Evolutionary conservation across 2,888 invertebrate genomes (phyloP).

Genomic region (Aquatica leii): DNA sequence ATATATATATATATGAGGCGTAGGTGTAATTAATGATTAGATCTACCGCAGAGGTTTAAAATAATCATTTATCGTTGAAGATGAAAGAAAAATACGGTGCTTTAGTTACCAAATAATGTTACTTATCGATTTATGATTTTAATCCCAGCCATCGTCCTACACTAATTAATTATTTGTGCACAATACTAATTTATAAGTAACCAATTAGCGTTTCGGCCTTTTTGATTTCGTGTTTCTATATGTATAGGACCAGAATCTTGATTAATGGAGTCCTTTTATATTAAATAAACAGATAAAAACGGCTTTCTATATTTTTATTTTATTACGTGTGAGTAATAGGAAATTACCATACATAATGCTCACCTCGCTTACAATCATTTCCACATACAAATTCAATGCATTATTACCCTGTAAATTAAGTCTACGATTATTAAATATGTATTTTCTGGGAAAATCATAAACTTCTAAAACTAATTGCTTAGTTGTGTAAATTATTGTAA

Average conservation of each 20-base stretch:
- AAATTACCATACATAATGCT: constrained; percentile 18
- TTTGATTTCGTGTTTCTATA: not conserved
- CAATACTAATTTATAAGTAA: constrained; percentile 6
- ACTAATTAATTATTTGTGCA: constrained; percentile 8
- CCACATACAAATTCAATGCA: constrained; percentile 16
- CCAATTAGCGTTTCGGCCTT: constrained; percentile 4
- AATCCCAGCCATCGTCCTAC: not conserved
- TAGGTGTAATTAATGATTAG: constrained; percentile 26
- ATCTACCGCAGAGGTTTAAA: constrained; percentile 26
- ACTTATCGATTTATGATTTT: constrained; percentile 7
- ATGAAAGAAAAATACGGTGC: constrained; percentile 8
- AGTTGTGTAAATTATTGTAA: constrained; percentile 13
- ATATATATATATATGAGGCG: not conserved
- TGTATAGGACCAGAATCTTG: not conserved
- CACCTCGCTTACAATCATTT: constrained; percentile 20
- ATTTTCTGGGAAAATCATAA: constrained; percentile 28
- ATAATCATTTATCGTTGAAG: constrained; percentile 24
- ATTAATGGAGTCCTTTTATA: not conserved
- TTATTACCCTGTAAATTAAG: constrained; percentile 22
- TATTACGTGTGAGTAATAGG: constrained; percentile 20
- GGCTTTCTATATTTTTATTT: constrained; percentile 11
- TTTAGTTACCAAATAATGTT: not conserved
- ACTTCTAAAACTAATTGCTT: constrained; percentile 26
- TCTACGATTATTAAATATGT: constrained; percentile 16
- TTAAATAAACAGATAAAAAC: not conserved